Evolutionary conservation across 2,888 invertebrate species (phyloP), one percentile per base, ranked within the genome.

Genomic region (Branchellion lobata): DNA sequence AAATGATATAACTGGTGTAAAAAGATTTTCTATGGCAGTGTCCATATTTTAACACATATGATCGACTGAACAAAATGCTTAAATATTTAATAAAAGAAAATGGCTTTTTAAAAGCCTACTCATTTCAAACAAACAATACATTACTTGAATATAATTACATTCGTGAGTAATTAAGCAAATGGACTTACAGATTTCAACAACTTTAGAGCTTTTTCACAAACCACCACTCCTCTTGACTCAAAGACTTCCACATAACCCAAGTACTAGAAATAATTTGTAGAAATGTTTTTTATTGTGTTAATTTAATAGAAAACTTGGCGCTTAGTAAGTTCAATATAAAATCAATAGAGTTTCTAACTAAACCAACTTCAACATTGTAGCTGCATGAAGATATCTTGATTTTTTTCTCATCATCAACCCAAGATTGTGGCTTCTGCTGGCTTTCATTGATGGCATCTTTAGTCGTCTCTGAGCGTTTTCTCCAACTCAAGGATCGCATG

Each of bases 221-320:
- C 95, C 89, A 96, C 95, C 97, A 99, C 98, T 73, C 99, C 99
- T 86, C 99, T 91, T 11, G 97, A 97, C 89, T 99, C 99, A 89
- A 95, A 98, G 53, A 99, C 99, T 90, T 99, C 98, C 73, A 97
- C 96, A 88, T 97, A 96, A 83, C 99, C 99, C 86, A 99, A 90
- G 89, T 99, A 99, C 91, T 92, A 61, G 89, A 85, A 82, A 71
- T 79, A 61, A 40, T 57, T 14, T 81, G 40, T 29, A 8, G 27
- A 57, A 79, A 65, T 27, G 29, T 53, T 24, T 34, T 34, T 21
- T 8, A 77, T 77, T 65, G 0, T 3, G 8, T 65, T 14, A 65
- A 65, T 11, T 14, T 65, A n/a, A 68, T n/a, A n/a, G 27, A 24
- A 47, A 47, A 14, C 47, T 47, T 47, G 47, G 8, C 8, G 18